These are phyloP conservation scores for Ophion ellenae DNA, from an alignment of 2,888 invertebrate species.

Conservation along the genomic window DNA sequence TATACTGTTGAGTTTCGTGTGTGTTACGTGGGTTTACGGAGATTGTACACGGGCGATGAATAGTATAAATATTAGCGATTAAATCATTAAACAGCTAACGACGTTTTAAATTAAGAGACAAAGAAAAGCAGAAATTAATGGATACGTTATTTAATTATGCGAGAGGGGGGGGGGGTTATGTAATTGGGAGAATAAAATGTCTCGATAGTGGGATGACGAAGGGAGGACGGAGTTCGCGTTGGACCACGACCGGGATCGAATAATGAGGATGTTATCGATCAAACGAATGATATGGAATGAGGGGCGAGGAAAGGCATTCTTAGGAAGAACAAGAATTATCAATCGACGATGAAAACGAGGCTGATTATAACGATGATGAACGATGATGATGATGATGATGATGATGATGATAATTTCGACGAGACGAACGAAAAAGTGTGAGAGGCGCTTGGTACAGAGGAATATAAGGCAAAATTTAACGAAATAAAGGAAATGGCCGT, in stretches of 20 bases:
- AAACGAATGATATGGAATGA: slow-evolving; percentile 5
- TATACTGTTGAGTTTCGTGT: slow-evolving; percentile 57
- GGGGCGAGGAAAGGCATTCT: slow-evolving; percentile 5
- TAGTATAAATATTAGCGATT: slow-evolving; percentile 74
- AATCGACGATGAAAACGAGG: slow-evolving; percentile 22
- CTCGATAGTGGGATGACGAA: slow-evolving; percentile 32
- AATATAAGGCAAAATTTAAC: slow-evolving; percentile 56
- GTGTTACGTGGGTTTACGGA: slow-evolving; percentile 56
- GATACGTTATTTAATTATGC: slow-evolving; percentile 58
- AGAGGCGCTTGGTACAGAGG: slow-evolving; percentile 57
- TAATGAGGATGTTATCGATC: slow-evolving; percentile 49
- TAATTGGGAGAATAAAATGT: slow-evolving; percentile 23
- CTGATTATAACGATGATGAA: slow-evolving; percentile 43
- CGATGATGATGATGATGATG: slow-evolving; percentile 31
- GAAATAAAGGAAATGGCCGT: slow-evolving; percentile 63
- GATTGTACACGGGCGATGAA: slow-evolving; percentile 64
- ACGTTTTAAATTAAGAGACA: slow-evolving; percentile 72
- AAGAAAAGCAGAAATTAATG: slow-evolving; percentile 28
- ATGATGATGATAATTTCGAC: slow-evolving; percentile 44
- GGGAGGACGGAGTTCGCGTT: slow-evolving; percentile 27
- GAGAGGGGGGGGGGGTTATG: background rate
- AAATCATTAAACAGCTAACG: slow-evolving; percentile 77
- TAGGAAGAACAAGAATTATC: slow-evolving; percentile 36
- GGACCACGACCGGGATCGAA: slow-evolving; percentile 25
- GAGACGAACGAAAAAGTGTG: slow-evolving; percentile 58